Evolutionary conservation across 2,888 invertebrate genomes (phyloP).

Genomic region (Pterostichus madidus): DNA sequence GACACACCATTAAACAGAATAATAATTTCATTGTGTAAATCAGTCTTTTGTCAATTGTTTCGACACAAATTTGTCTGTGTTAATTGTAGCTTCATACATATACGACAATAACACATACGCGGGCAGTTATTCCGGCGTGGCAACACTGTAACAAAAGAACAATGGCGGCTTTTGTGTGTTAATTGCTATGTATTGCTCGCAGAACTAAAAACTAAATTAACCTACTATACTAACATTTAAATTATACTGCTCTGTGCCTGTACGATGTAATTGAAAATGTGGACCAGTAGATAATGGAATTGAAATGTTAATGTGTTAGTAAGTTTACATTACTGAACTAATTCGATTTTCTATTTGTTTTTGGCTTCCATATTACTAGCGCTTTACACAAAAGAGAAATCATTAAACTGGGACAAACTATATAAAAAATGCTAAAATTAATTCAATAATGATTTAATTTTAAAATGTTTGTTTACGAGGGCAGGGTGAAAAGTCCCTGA

Average conservation of each 20-base stretch:
- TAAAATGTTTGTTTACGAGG: no score
- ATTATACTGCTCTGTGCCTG: background rate
- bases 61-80: constrained; percentile 63
- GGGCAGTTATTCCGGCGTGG: constrained; percentile 32
- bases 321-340: background rate
- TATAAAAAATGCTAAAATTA: no score
- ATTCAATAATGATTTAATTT: no score
- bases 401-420: no score
- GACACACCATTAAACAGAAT: constrained; percentile 59
- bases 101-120: constrained; percentile 57
- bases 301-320: background rate
- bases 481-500: no score
- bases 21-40: constrained; percentile 65
- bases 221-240: constrained; percentile 46
- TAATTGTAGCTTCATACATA: constrained; percentile 63
- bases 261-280: constrained; percentile 9
- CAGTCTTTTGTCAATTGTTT: constrained; percentile 65
- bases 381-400: no score
- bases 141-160: constrained; percentile 63
- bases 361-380: no score
- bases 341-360: background rate
- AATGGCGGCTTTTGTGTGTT: constrained; percentile 61
- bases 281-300: constrained; percentile 4
- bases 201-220: constrained; percentile 40
- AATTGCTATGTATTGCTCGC: constrained; percentile 55